These are phyloP conservation scores for Chelonia mydas DNA, from an alignment of 2,797 vertebrate genomes.

Conservation along the genomic window DNA sequence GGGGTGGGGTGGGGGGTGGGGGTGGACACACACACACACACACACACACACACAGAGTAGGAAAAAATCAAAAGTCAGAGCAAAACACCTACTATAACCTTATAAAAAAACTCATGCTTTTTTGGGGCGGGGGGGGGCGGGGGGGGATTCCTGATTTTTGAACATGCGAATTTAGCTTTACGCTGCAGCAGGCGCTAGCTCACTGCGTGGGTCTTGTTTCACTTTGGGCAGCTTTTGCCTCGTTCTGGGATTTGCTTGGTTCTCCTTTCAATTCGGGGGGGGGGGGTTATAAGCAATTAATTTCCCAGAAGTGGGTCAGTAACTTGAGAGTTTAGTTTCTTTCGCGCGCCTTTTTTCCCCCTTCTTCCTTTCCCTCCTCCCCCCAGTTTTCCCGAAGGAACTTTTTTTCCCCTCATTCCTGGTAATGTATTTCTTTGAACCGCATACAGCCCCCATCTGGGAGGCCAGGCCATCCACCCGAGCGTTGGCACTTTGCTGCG, in stretches of 20 bases:
- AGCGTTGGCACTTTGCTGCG: rapidly evolving
- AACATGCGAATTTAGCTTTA: not conserved
- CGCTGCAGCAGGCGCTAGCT: not conserved
- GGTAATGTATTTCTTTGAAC: not conserved
- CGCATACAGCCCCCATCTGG: not conserved
- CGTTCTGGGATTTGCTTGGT: not conserved
- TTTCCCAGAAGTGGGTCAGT: not conserved
- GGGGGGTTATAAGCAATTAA: not conserved
- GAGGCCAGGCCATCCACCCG: rapidly evolving
- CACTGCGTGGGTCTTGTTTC: not conserved
- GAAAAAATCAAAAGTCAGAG: not conserved
- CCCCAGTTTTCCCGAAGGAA: not conserved
- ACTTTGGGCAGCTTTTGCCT: not conserved
- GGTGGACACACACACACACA: too few species aligned
- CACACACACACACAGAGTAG: too few species aligned
- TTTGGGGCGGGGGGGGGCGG: not conserved
- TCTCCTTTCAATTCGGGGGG: not conserved
- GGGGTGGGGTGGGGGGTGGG: too few species aligned
- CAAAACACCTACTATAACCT: not conserved
- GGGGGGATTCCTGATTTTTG: not conserved
- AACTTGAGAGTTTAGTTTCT: not conserved
- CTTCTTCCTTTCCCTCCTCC: not conserved
- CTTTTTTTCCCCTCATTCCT: not conserved
- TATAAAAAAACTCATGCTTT: not conserved
- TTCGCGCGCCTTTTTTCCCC: not conserved